Base-by-base conservation (phyloP, 2,797 vertebrate species). In the Philypnodon macrostomus region DNA sequence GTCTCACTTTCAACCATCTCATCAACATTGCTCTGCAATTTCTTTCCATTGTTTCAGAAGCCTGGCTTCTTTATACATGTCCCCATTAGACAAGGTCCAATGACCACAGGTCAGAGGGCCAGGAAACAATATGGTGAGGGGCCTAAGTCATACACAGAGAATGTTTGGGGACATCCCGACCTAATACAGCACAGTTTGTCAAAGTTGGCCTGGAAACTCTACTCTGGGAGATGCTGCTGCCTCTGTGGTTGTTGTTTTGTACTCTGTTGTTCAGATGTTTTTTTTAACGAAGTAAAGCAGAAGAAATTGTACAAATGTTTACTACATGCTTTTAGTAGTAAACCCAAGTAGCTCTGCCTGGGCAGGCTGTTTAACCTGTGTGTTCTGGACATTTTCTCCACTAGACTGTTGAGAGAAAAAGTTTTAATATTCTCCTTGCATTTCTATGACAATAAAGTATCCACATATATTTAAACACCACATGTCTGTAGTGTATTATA, bases 71-170 rank as follows among this genome's bases (percentile, higher is more conserved):
- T 34, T 73, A 65, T 58, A 63, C 58, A 79, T 55, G 37, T 69
- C 67, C 73, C 70, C 40, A 72, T 81, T 80, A 80, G 77, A 68
- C 63, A 54, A 54, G 68, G 44, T 51, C 60, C 60, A 39, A 41
- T 53, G 58, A 78, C 63, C 65, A 58, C 67, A 80, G 70, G 75
- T 75, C 80, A 63, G 14, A 27, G 53, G 70, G 41, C 53, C 56
- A 42, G 1, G 42, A 53, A 41, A 80, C 59, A 79, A 75, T 60
- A 75, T 60, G 58, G 45, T 37, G 58, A 69, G 67, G 57, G 69
- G 69, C 77, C 76, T 58, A 14, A 47, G 49, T 77, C 70, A 64
- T 57, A 17, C 24, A 14, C 31, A 54, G 65, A 63, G 65, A 54
- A 41, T 67, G 54, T n/a, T 7, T 6, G 4, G 49, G 54, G 53